Base-by-base conservation (phyloP, 2,113 vertebrate genomes). In the Aphyosemion australe region DNA sequence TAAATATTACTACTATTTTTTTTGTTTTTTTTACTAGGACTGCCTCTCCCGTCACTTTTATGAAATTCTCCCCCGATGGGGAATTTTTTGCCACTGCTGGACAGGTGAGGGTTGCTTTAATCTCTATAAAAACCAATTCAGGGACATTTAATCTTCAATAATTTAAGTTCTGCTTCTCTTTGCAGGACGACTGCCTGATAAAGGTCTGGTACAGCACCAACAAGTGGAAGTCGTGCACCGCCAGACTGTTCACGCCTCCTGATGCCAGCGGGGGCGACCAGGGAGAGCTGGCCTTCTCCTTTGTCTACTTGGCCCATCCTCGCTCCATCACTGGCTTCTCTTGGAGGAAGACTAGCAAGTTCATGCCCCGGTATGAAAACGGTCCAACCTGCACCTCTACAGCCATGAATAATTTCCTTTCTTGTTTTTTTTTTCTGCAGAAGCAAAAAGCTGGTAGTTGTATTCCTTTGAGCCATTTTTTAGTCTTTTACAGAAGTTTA, bases 311-410 rank as follows among this genome's bases (percentile, higher is more conserved):
- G 89, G 95, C 96, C 76, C 97, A 99, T 89, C 97, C 97, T 78
- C 95, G 97, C 64, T 95, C 97, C 43, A 94, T 99, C 67, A 97
- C 95, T 18, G 92, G 95, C 61, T 96, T 99, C 91, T 96, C 96
- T n/a, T 99, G 97, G 97, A 94, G 97, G 84, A 98, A 99, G 88
- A 97, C 94, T 63, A 99, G 97, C 92, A 96, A 94, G 85, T 96
- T 95, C 69, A 95, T 96, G 94, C 95, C 96, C 81, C 91, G 96
- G 97, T 99, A 87, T 2, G 69, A 20, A 48, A 47, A 42, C 14
- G 18, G 8, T 57, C 15, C 16, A 26, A 7, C 8, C 26, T 45
- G n/a, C 9, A 11, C 20, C 32, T 52, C 3, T 12, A 12, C 18
- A 15, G 60, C 12, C 15, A 7, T 32, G 14, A 12, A 1, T n/a